phyloP scores from a whole-genome alignment of 2,113 vertebrate genomes.

The Elaphurus davidianus region DNA sequence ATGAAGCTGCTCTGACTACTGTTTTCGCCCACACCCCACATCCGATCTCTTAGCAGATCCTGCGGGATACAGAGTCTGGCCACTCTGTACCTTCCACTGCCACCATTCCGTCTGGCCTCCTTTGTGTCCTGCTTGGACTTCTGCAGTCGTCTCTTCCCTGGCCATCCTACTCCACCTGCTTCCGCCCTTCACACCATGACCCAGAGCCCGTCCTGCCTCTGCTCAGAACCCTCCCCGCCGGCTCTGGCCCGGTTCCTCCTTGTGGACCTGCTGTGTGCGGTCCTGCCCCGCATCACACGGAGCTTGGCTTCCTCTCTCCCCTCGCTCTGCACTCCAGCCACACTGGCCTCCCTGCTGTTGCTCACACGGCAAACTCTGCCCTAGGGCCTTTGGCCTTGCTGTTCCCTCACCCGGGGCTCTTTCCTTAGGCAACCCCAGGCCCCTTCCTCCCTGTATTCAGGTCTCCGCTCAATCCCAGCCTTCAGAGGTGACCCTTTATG shows the following conservation, averaged over 20 bases:
- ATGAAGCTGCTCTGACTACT: neutral
- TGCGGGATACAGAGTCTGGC: too few species aligned
- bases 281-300: neutral
- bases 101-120: neutral
- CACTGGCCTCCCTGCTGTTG: neutral
- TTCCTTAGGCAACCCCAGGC: neutral
- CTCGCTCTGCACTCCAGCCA: fast-evolving
- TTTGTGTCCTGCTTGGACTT: neutral
- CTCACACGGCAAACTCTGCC: neutral
- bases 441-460: neutral
- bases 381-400: neutral
- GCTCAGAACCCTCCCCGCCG: neutral
- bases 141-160: neutral
- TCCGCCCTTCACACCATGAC: neutral
- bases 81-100: neutral
- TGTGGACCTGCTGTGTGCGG: fast-evolving
- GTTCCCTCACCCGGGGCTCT: neutral
- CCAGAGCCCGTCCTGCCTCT: neutral
- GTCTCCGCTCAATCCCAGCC: neutral
- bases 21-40: neutral
- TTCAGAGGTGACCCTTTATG: neutral
- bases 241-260: neutral
- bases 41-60: neutral
- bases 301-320: neutral
- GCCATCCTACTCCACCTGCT: neutral